These are phyloP conservation scores for Lasioglossum leucozonium DNA, from an alignment of 2,888 invertebrate species.

Conservation along the genomic window DNA sequence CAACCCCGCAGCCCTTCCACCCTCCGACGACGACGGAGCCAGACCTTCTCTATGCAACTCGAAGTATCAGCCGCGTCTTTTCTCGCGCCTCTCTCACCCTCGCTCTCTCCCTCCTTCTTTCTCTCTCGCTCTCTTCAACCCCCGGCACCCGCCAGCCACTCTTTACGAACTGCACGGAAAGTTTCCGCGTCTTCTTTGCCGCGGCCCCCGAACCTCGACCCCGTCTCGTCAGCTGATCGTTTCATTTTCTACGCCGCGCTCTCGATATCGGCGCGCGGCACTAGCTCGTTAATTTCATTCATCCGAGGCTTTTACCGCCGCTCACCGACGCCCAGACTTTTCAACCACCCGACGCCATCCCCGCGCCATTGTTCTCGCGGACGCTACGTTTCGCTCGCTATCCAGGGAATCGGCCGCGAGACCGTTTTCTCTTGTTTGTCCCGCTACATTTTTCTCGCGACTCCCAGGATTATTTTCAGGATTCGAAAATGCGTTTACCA, in stretches of 20 bases:
- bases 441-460: background rate
- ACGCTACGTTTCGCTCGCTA: background rate
- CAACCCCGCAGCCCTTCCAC: slow-evolving; percentile 19
- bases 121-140: background rate
- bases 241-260: slow-evolving; percentile 59
- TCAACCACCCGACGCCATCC: background rate
- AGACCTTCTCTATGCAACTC: slow-evolving; percentile 37
- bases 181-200: slow-evolving; percentile 45
- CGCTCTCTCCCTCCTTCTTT: background rate
- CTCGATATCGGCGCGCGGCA: slow-evolving; percentile 31
- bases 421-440: background rate
- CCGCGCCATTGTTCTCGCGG: background rate
- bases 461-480: background rate
- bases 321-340: background rate
- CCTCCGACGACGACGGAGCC: background rate
- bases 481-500: background rate
- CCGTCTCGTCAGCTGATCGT: slow-evolving; percentile 59
- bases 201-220: slow-evolving; percentile 29
- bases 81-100: slow-evolving; percentile 22
- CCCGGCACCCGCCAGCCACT: slow-evolving; percentile 10
- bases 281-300: slow-evolving; percentile 56
- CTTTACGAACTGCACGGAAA: slow-evolving; percentile 46
- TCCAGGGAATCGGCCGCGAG: background rate
- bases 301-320: slow-evolving; percentile 19
- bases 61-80: slow-evolving; percentile 56